These are phyloP conservation scores for Microhierax caerulescens DNA, from an alignment of 2,797 vertebrate genomes.

Conservation along the genomic window DNA sequence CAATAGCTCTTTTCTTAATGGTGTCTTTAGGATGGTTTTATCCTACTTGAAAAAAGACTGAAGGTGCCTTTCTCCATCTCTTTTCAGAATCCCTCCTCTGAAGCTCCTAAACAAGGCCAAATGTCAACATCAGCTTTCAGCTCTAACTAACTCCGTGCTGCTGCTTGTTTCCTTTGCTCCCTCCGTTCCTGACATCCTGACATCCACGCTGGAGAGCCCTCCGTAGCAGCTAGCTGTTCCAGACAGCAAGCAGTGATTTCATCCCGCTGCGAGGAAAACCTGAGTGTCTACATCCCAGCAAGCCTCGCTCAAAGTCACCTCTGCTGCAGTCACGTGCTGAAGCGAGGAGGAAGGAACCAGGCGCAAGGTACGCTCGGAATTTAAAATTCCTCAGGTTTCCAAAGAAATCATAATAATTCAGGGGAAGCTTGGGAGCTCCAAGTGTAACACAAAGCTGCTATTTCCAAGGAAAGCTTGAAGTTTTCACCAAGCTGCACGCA, in stretches of 20 bases:
- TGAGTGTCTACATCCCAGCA: background rate
- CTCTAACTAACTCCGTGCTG: background rate
- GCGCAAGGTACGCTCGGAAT: background rate
- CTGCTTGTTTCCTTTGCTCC: background rate
- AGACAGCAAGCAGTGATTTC: background rate
- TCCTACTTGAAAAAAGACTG: background rate
- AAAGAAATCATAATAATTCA: background rate
- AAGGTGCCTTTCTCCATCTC: background rate
- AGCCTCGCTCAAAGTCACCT: background rate
- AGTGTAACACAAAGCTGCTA: background rate
- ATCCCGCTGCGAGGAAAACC: background rate
- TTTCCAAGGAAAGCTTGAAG: background rate
- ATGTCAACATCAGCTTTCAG: background rate
- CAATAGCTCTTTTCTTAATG: background rate
- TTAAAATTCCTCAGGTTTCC: background rate
- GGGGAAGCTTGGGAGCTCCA: background rate
- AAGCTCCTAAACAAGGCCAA: conserved; percentile 7
- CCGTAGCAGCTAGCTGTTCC: background rate
- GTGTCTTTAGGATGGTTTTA: background rate
- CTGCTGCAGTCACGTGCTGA: background rate
- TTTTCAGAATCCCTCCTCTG: background rate
- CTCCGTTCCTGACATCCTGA: background rate
- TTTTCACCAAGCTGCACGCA: background rate
- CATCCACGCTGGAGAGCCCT: background rate
- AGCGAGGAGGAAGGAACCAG: background rate